Conservation (phyloP, 2,888 invertebrate species). For the Pharmacophagus antenor region DNA sequence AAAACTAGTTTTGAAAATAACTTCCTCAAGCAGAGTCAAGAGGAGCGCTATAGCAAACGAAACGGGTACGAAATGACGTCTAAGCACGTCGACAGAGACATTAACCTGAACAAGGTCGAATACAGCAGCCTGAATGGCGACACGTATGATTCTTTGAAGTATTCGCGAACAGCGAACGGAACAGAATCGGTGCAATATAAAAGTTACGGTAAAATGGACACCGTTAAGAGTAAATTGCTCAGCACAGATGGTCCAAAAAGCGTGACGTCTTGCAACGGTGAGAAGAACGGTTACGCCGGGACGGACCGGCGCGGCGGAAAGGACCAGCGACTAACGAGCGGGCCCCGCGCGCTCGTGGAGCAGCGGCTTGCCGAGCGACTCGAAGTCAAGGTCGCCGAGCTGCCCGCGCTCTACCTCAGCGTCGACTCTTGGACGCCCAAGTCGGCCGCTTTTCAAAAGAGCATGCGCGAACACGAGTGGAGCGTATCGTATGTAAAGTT, state of each 20-base stretch:
- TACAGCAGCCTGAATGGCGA: slow-evolving; percentile 72
- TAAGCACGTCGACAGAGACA: slow-evolving; percentile 70
- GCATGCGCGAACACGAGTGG: slow-evolving; percentile 80
- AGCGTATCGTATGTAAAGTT: slow-evolving; percentile 81
- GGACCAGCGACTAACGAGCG: slow-evolving; percentile 68
- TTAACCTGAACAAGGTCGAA: slow-evolving; percentile 71
- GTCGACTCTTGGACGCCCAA: slow-evolving; percentile 89
- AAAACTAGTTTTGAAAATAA: slow-evolving; percentile 77
- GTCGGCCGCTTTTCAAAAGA: slow-evolving; percentile 81
- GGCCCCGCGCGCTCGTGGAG: slow-evolving; percentile 68
- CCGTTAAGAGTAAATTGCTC: slow-evolving; percentile 76
- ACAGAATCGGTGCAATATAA: slow-evolving; percentile 77
- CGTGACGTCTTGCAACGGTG: slow-evolving; percentile 74
- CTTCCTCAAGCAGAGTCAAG: slow-evolving; percentile 73
- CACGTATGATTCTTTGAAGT: slow-evolving; percentile 74
- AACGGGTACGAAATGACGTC: slow-evolving; percentile 64
- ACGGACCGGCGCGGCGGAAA: slow-evolving; percentile 61
- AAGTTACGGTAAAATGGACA: slow-evolving; percentile 73
- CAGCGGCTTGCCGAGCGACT: slow-evolving; percentile 74
- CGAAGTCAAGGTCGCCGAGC: slow-evolving; percentile 78
- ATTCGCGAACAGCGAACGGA: slow-evolving; percentile 77
- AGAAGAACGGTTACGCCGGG: slow-evolving; percentile 66
- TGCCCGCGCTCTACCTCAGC: slow-evolving; percentile 86
- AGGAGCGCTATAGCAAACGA: slow-evolving; percentile 72
- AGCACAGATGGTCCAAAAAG: slow-evolving; percentile 75